Evolutionary conservation across 2,888 invertebrate genomes (phyloP).

Genomic region (Boloria euphrosyne): DNA sequence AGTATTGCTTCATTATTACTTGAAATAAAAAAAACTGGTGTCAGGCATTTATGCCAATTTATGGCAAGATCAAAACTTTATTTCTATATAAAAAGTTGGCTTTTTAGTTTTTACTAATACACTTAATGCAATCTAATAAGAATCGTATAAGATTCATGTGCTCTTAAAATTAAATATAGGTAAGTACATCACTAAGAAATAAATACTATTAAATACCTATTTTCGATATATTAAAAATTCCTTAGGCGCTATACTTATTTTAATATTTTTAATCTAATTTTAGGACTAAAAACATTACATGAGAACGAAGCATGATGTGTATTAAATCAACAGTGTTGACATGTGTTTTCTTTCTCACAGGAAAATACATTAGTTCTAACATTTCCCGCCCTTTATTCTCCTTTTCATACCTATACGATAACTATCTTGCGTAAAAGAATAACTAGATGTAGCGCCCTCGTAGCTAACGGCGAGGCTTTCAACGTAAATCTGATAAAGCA

Average conservation of each 20-base stretch:
- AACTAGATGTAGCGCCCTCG: conserved; percentile 64
- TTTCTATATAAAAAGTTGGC: too few relatives aligned
- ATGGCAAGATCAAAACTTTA: too few relatives aligned
- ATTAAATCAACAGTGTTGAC: conserved; percentile 82
- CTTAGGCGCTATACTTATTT: too few relatives aligned
- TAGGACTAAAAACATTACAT: conserved; percentile 54
- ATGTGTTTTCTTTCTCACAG: conserved; percentile 82
- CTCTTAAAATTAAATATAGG: too few relatives aligned
- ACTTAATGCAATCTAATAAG: background rate
- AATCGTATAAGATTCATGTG: background rate
- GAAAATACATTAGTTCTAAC: conserved; percentile 80
- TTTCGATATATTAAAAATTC: background rate
- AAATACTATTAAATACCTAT: background rate
- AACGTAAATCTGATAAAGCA: conserved; percentile 81
- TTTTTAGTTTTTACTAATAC: too few relatives aligned
- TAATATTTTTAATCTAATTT: too few relatives aligned
- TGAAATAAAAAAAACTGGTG: conserved; percentile 31
- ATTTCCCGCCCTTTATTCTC: conserved; percentile 65
- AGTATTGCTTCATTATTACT: conserved; percentile 4
- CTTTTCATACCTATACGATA: conserved; percentile 48
- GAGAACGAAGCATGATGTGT: conserved; percentile 76
- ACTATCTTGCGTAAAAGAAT: conserved; percentile 50
- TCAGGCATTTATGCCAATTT: conserved; percentile 46
- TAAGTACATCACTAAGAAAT: background rate
- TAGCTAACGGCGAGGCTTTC: conserved; percentile 78